Base-by-base conservation (phyloP, 1,140 invertebrate genomes). In the Tetramorium parvispinum region DNA sequence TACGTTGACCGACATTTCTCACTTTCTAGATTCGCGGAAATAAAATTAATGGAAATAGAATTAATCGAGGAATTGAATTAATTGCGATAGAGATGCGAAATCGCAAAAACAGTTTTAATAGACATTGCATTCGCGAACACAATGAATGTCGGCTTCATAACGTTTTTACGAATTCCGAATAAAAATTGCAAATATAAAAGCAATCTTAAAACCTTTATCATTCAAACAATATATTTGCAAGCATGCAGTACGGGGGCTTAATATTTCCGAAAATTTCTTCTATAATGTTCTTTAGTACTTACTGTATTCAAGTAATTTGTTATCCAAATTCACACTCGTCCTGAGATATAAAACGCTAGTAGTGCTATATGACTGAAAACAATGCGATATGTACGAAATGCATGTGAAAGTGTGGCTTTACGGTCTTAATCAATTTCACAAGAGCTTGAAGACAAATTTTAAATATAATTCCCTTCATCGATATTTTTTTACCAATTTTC, bases 351-450 rank as follows among this genome's bases (percentile, higher is more conserved):
- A n/a, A 37, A 81, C 51, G 57, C 40, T 13, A 83, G 68, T 83
- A 83, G 53, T 46, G 24, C 11, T 59, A 82, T 53, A 59, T 61
- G 18, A 75, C 18, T 49, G 27, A 75, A 59, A 59, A 75, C 37
- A 6, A 55, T 46, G 43, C 27, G 18, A 16, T 71, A 40, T 18
- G 18, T 37, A 73, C 32, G n/a, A 83, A 59, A 68, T 85, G 87
- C 88, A 88, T 88, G 88, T 2, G 24, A 57, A 59, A 55, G 4
- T 63, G 32, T 70, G 49, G 10, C 49, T 81, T 81, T 5, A 68
- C 46, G 18, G 21, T 70, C 16, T 76, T 40, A 4, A 43, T 79
- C 16, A 16, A 57, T 71, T 82, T 59, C n/a, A 73, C 51, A 57
- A 73, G 16, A 59, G 10, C 24, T 71, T 73, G 37, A 13, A 49